A percentile compares a stretch with the other conserved stretches of the same genome.
These are phyloP conservation scores for Sardina pilchardus DNA, from an alignment of 2,113 vertebrate species.

Conservation along the genomic window DNA sequence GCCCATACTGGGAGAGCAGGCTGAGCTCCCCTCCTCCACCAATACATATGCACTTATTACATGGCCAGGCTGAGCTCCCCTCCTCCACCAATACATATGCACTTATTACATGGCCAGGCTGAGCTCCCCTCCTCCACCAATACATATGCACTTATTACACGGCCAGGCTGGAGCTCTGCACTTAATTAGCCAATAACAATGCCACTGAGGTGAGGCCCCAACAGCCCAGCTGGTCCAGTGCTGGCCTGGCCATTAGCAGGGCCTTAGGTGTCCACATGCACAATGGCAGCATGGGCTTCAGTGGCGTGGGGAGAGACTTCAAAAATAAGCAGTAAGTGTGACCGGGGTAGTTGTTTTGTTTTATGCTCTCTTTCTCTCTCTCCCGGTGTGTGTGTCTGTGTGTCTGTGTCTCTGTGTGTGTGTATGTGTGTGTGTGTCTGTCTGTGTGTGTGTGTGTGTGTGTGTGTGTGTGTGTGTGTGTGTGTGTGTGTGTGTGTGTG, in stretches of 20 bases:
- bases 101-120: constrained; percentile 37
- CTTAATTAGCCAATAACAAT: constrained; percentile 66
- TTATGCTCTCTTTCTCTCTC: no score
- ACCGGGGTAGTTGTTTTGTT: no score
- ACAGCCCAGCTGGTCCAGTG: not conserved
- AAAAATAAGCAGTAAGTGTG: not conserved
- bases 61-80: constrained; percentile 27
- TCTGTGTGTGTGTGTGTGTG: no score
- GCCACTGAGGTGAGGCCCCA: constrained; percentile 46
- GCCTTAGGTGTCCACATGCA: not conserved
- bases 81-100: constrained; percentile 61
- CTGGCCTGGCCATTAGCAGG: not conserved
- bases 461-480: no score
- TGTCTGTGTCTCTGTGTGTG: not conserved
- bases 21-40: constrained; percentile 51
- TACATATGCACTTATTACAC: constrained; percentile 54
- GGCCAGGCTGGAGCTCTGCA: constrained; percentile 28
- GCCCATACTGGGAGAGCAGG: constrained; percentile 8
- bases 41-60: constrained; percentile 57
- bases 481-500: no score
- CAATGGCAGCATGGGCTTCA: not conserved
- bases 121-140: constrained; percentile 55
- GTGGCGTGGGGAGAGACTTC: not conserved
- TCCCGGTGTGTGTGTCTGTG: no score
- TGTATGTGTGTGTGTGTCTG: no score